Evolutionary conservation across 1,140 invertebrate species (phyloP).

Genomic region (Platyscapa corneri): DNA sequence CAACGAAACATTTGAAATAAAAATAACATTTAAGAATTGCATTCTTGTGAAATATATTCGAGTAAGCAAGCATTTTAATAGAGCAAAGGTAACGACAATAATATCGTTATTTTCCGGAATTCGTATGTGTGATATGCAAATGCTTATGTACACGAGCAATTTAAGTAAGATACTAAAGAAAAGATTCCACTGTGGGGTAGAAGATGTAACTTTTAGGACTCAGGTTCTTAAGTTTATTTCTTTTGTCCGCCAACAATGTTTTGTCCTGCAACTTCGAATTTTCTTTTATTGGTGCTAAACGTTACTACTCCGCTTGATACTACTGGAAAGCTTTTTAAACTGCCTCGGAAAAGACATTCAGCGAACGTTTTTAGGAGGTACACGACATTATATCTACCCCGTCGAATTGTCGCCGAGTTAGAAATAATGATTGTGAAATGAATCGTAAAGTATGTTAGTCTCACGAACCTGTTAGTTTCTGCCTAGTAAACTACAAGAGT

Average conservation of each 20-base stretch:
- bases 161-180: constrained; percentile 59
- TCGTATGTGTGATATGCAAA: constrained; percentile 17
- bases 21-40: not conserved
- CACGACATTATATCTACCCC: not conserved
- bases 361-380: constrained; percentile 1
- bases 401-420: not conserved
- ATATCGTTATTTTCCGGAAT: not conserved
- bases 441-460: not conserved
- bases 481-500: constrained; percentile 3
- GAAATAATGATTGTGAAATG: not conserved
- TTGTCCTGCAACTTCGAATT: constrained; percentile 45
- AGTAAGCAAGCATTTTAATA: not conserved
- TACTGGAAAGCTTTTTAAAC: constrained; percentile 20
- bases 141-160: constrained; percentile 25
- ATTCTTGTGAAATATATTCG: not conserved
- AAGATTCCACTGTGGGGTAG: constrained; percentile 53
- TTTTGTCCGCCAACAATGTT: constrained; percentile 34
- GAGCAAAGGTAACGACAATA: not conserved
- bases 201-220: constrained; percentile 42
- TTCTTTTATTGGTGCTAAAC: constrained; percentile 64
- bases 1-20: not conserved
- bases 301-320: constrained; percentile 54
- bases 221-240: constrained; percentile 50
- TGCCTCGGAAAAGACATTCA: not conserved
- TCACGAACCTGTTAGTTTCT: not conserved